Evolutionary conservation across 2,888 invertebrate species (phyloP).

Genomic region (Tenthredo distinguenda): DNA sequence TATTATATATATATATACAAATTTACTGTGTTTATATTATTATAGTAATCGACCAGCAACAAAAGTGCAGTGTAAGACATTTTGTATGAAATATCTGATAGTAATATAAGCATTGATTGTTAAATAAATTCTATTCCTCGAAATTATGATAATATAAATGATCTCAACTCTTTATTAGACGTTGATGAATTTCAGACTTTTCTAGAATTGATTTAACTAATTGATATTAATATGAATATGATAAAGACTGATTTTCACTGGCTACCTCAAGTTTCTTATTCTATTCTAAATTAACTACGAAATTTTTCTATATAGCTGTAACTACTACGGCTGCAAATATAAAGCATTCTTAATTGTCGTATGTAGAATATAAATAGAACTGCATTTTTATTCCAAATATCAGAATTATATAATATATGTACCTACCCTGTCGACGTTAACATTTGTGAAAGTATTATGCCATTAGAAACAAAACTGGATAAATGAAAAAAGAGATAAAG

Average conservation of each 20-base stretch:
- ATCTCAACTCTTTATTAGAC: not conserved
- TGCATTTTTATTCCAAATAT: constrained; percentile 26
- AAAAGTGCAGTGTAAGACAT: not conserved
- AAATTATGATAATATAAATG: not conserved
- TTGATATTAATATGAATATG: not conserved
- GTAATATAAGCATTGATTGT: constrained; percentile 17
- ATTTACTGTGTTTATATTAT: constrained; percentile 5
- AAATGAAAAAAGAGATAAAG: not conserved
- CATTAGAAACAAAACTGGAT: not conserved
- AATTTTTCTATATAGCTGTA: constrained; percentile 26
- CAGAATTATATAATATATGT: not conserved
- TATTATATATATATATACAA: not conserved
- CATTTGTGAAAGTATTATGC: not conserved
- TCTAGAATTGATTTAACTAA: constrained; percentile 16
- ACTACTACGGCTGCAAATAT: constrained; percentile 35
- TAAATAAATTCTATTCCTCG: constrained; percentile 34
- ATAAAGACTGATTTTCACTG: not conserved
- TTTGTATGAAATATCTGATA: not conserved
- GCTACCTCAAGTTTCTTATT: constrained; percentile 13
- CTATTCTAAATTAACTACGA: constrained; percentile 31
- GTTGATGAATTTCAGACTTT: not conserved
- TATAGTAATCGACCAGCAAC: constrained; percentile 3
- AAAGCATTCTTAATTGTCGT: constrained; percentile 23
- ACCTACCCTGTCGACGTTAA: constrained; percentile 31
- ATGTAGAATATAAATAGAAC: constrained; percentile 23